Base-by-base conservation (phyloP, 2,888 invertebrate species). In the Tenthredo notha region DNA sequence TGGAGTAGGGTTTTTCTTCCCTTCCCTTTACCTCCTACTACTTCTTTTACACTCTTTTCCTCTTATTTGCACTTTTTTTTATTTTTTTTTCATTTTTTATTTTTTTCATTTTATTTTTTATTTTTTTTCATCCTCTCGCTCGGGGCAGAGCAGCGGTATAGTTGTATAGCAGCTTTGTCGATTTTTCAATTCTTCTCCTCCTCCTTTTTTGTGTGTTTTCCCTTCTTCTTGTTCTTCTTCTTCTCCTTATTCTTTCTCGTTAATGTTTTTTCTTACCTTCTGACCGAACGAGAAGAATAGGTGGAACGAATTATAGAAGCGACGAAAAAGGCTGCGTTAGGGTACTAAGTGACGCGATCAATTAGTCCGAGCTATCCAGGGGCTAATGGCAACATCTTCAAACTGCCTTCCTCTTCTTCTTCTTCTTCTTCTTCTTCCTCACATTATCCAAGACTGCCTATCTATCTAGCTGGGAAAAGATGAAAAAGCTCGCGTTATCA, bases 371-470 rank as follows among this genome's bases (percentile, higher is more conserved):
- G 15, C 29, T 33, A 67, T 12, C 15, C 3, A 33, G 29, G 33
- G 54, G 77, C 77, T 77, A 54, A 77, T 77, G 77, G 50, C 50
- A 77, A 77, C 77, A 77, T 77, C 77, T 77, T 77, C 43, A 29
- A 43, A 47, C 47, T 47, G 21, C 43, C 75, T 10, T 29, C 3
- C 25, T 25, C 61, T 21, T 61, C 2, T 25, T 61, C 25, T 21
- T 18, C 58, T 4, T 58, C 58, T 21, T 21, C 58, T 21, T 58
- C 58, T 5, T 58, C 58, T 9, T 58, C n/a, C 10, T 43, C 40
- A 2, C 15, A 15, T 47, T 47, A 0, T 15, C 15, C 12, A 15
- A 47, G 47, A 47, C 47, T 47, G 47, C 47, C 47, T 47, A 47
- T 47, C 47, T 12, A 47, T 47, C 47, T 15, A 12, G 0, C 43